These are phyloP conservation scores for Terebella lapidaria DNA, from an alignment of 2,888 invertebrate genomes.

Conservation along the genomic window DNA sequence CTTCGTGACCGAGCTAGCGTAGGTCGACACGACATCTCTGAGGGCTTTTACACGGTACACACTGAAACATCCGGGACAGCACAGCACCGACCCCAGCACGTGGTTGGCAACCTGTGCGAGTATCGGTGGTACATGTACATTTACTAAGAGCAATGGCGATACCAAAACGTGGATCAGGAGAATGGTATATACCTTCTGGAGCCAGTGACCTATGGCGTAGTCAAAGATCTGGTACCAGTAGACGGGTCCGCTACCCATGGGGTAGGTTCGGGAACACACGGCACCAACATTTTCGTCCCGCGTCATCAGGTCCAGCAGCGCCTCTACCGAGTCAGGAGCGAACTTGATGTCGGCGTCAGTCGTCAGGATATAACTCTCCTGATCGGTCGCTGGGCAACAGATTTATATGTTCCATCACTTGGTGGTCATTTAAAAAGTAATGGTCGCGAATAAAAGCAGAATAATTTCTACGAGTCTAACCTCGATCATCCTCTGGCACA, in stretches of 20 bases:
- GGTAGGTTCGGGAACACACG: constrained; percentile 45
- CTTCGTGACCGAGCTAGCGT: constrained; percentile 32
- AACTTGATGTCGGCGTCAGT: constrained; percentile 48
- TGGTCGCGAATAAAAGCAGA: too few species aligned
- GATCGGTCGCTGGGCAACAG: constrained; percentile 20
- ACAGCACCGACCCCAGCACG: constrained; percentile 44
- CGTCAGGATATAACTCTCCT: constrained; percentile 39
- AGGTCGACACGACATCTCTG: constrained; percentile 34
- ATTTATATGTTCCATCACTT: too few species aligned
- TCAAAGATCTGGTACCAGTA: constrained; percentile 48
- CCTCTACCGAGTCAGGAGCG: constrained; percentile 41
- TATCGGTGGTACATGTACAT: too few species aligned
- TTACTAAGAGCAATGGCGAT: background rate
- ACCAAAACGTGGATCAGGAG: background rate
- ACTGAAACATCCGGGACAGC: constrained; percentile 48
- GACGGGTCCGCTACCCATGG: constrained; percentile 41
- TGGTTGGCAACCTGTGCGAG: constrained; percentile 38
- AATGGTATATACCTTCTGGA: constrained; percentile 38
- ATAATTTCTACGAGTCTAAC: too few species aligned
- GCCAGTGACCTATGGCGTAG: constrained; percentile 47
- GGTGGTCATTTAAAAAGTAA: too few species aligned
- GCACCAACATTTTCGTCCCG: constrained; percentile 43
- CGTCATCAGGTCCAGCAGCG: constrained; percentile 43
- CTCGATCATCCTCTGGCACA: constrained; percentile 14
- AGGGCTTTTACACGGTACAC: constrained; percentile 41